These are phyloP conservation scores for Bradypodion ventrale DNA, from an alignment of 2,797 vertebrate genomes.

Conservation along the genomic window DNA sequence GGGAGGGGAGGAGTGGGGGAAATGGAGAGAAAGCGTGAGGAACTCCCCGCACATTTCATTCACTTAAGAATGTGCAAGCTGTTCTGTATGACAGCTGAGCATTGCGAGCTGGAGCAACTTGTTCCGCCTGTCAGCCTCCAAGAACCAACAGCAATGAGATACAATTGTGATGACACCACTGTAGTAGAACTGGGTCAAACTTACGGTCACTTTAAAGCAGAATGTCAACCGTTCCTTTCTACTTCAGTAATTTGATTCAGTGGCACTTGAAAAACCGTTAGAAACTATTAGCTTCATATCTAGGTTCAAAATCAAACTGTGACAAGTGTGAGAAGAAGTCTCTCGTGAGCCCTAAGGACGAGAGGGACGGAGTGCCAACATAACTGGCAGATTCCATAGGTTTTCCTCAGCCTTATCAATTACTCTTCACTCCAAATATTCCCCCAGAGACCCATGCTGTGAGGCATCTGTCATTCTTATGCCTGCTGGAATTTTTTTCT, in stretches of 20 bases:
- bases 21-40: not conserved
- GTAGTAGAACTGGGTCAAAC: conserved; percentile 72
- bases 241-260: conserved; percentile 68
- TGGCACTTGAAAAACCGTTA: conserved; percentile 62
- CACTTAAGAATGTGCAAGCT: conserved; percentile 72
- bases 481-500: not conserved
- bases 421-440: conserved; percentile 4
- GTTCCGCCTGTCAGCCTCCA: conserved; percentile 76
- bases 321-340: conserved; percentile 42
- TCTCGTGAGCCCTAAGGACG: conserved; percentile 19
- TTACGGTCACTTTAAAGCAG: conserved; percentile 72
- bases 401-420: not conserved
- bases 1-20: too few species aligned
- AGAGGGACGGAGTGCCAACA: conserved; percentile 34
- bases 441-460: not conserved
- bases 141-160: conserved; percentile 65
- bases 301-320: conserved; percentile 51
- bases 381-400: conserved; percentile 36
- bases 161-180: conserved; percentile 68
- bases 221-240: conserved; percentile 66
- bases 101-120: conserved; percentile 66
- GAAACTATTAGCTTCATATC: conserved; percentile 65
- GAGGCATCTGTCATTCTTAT: not conserved
- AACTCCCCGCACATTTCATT: conserved; percentile 65
- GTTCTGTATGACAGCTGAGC: conserved; percentile 75